Percentiles rank a stretch among this genome's conserved stretches.
phyloP scores from a whole-genome alignment of 2,113 vertebrate species.

The Microtus pennsylvanicus region DNA sequence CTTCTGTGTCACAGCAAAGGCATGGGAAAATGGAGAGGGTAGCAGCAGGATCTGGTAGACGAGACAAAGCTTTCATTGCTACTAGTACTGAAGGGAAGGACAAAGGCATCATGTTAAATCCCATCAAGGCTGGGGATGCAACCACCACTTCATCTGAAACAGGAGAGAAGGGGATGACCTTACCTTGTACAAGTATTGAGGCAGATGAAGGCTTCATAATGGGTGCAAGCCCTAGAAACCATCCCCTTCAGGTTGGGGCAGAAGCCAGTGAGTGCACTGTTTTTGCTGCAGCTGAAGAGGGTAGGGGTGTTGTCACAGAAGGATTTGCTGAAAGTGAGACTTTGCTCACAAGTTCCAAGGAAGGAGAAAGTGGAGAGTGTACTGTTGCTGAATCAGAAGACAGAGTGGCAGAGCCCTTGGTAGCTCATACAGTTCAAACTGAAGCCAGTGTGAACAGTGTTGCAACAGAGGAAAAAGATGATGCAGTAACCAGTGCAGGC shows the following conservation, averaged over 20 bases:
- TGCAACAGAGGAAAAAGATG: conserved; percentile 88
- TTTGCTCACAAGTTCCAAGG: conserved; percentile 87
- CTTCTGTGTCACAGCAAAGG: conserved; percentile 5
- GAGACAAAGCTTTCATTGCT: conserved; percentile 75
- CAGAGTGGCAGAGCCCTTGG: conserved; percentile 49
- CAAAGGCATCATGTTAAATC: background rate
- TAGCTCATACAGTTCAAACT: conserved; percentile 30
- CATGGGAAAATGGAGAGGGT: background rate
- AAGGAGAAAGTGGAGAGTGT: conserved; percentile 83
- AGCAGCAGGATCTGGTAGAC: conserved; percentile 75
- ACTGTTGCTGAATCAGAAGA: conserved; percentile 77
- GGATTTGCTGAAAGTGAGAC: conserved; percentile 86
- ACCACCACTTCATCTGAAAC: conserved; percentile 83
- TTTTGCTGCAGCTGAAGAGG: conserved; percentile 85
- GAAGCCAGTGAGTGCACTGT: conserved; percentile 84
- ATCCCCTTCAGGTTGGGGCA: background rate
- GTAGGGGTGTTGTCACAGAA: conserved; percentile 83
- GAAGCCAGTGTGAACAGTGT: conserved; percentile 77
- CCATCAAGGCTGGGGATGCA: conserved; percentile 78
- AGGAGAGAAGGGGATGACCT: conserved; percentile 49
- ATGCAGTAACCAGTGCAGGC: conserved; percentile 90
- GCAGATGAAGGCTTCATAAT: conserved; percentile 86
- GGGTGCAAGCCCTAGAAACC: background rate
- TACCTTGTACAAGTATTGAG: conserved; percentile 87
- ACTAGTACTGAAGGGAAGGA: conserved; percentile 83